Base-by-base conservation (phyloP, 2,888 invertebrate species). In the Diachrysia chrysitis region DNA sequence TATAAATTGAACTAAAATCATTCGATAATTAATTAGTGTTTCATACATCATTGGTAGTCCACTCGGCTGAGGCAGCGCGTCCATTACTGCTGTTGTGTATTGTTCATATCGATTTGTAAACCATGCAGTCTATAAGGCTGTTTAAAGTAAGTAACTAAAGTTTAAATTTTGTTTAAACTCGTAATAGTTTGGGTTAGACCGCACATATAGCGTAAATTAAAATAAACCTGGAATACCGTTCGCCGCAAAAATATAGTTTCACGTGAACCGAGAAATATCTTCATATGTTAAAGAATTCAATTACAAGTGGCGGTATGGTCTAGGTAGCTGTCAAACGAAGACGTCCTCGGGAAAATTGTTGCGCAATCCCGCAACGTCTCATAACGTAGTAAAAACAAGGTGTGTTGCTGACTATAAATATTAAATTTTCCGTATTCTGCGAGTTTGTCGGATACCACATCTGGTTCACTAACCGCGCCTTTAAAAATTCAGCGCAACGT, bases 401-500 rank as follows among this genome's bases (percentile, higher is more conserved):
- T 90, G 90, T 88, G 87, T 85, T 89, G 86, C 84, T 73, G 83
- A 86, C 90, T 90, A 93, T 94, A 93, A 95, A 95, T 95, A 94
- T 93, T 94, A 93, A 92, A 94, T 93, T 91, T 87, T 85, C 87
- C 85, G 87, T 91, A 90, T 92, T 91, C 92, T 88, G 89, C 84
- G 89, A 90, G 90, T 89, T 89, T 85, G 85, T 83, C 85, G 85
- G 85, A 86, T 87, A 87, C 83, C 89, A 87, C 93, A 93, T 91
- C 90, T 93, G 94, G 88, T 89, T 86, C 90, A 90, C 91, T 92
- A 94, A 93, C 93, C 87, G 87, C 73, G 76, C 79, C 78, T 86
- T 95, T 93, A 95, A 95, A 94, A 91, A 94, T 95, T 94, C 93
- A 94, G 69, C 74, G 76, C 66, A 69, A 82, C 87, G 89, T 90